A percentile compares a stretch with the other conserved stretches of the same genome.
phyloP scores from a whole-genome alignment of 2,888 invertebrate genomes.

The Adelognathus sp. region DNA sequence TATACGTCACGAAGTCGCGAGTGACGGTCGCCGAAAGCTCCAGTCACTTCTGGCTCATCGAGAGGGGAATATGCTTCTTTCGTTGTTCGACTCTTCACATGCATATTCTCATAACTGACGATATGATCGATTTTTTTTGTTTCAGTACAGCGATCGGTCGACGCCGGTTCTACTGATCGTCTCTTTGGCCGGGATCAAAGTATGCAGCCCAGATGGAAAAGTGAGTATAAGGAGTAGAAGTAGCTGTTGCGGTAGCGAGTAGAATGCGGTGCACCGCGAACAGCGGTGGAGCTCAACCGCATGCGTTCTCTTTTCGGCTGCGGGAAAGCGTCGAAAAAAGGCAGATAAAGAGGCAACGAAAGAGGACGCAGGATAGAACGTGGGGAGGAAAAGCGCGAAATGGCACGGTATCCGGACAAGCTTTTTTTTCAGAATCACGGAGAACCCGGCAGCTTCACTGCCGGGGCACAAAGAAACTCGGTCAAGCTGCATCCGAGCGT shows the following conservation, averaged over 20 bases:
- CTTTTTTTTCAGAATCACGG: constrained; percentile 46
- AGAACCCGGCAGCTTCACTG: constrained; percentile 44
- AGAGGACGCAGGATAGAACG: constrained; percentile 29
- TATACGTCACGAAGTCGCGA: neutral
- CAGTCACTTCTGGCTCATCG: neutral
- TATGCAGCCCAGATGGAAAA: constrained; percentile 92
- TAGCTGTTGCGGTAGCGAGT: neutral
- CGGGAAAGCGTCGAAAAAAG: constrained; percentile 25
- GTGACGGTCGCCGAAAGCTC: neutral
- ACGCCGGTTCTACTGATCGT: constrained; percentile 89
- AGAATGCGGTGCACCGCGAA: constrained; percentile 48
- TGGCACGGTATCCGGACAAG: constrained; percentile 48
- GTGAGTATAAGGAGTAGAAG: constrained; percentile 81
- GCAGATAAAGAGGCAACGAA: constrained; percentile 47
- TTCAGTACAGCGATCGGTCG: constrained; percentile 86
- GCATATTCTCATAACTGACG: constrained; percentile 14
- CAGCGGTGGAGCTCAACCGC: constrained; percentile 38
- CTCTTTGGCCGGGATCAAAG: constrained; percentile 90
- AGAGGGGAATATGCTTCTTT: neutral
- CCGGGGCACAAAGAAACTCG: constrained; percentile 72
- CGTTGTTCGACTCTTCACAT: neutral
- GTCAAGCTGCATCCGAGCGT: constrained; percentile 64
- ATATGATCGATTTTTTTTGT: constrained; percentile 69
- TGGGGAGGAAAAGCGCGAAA: constrained; percentile 48
- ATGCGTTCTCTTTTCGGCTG: constrained; percentile 37